Conservation (phyloP, 1,140 invertebrate species). For the Eriocheir sinensis region DNA sequence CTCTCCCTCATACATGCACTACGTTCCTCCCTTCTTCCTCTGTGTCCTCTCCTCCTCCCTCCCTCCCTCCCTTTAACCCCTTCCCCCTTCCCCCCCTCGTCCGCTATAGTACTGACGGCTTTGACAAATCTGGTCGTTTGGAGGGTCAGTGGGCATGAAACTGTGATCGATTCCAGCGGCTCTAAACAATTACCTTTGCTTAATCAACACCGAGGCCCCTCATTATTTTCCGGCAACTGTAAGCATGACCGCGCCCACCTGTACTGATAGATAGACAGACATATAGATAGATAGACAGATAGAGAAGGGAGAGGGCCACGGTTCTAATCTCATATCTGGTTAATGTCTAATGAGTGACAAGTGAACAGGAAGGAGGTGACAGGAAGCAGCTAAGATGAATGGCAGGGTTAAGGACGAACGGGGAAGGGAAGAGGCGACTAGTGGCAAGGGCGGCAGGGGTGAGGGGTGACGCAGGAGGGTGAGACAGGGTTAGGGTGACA, state of each 20-base stretch:
- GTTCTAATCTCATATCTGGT: too few relatives aligned
- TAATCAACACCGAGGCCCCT: background rate
- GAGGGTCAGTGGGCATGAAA: background rate
- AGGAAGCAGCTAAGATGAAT: background rate
- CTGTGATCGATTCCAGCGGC: constrained; percentile 1
- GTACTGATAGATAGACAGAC: background rate
- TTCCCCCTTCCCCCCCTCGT: background rate
- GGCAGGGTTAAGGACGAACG: background rate
- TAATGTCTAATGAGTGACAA: too few relatives aligned
- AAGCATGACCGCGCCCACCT: background rate
- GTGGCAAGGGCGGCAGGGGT: background rate
- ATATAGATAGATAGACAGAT: background rate
- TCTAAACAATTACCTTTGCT: constrained; percentile 6
- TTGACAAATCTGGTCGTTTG: constrained; percentile 15
- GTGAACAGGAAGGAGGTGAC: background rate
- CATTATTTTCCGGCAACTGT: constrained; percentile 2
- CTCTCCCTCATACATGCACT: too few relatives aligned
- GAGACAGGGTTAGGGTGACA: background rate
- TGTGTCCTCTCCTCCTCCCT: too few relatives aligned
- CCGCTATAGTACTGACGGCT: background rate
- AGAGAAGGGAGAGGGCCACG: too few relatives aligned
- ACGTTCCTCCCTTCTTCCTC: too few relatives aligned
- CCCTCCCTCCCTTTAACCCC: background rate
- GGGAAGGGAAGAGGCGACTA: background rate
- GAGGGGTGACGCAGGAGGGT: background rate